Percentiles rank a stretch among this genome's conserved stretches.
Conservation (phyloP, 2,797 vertebrate genomes). For the Australoheros facetus region DNA sequence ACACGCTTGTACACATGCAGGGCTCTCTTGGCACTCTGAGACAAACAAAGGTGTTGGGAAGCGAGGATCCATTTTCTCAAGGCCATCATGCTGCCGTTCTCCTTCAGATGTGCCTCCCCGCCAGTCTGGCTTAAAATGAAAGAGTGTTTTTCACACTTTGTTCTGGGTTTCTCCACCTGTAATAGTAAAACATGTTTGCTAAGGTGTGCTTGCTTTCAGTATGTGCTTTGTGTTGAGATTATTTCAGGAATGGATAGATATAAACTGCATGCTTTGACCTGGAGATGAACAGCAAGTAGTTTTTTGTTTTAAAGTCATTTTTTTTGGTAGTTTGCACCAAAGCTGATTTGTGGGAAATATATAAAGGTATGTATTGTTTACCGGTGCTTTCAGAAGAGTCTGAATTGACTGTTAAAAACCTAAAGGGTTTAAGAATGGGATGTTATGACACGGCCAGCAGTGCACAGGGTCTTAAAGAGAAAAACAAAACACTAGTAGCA, state of each 20-base stretch:
- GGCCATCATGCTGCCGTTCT: constrained; percentile 61
- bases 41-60: constrained; percentile 72
- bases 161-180: constrained; percentile 21
- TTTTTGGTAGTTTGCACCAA: neutral
- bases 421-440: neutral
- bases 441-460: neutral
- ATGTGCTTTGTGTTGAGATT: neutral
- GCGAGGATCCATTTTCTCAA: constrained; percentile 71
- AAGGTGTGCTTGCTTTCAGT: constrained; percentile 1
- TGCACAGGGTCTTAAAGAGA: neutral
- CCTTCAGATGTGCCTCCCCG: neutral
- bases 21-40: constrained; percentile 57
- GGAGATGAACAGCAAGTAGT: neutral
- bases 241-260: neutral
- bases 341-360: neutral
- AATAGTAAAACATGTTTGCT: constrained; percentile 14
- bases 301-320: neutral
- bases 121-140: constrained; percentile 34
- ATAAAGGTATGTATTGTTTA: neutral
- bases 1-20: constrained; percentile 18
- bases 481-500: neutral
- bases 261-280: neutral
- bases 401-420: neutral
- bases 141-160: constrained; percentile 14
- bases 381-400: neutral